A percentile compares a stretch with the other conserved stretches of the same genome.
Conservation (phyloP, 2,113 vertebrate species). For the Neoarius graeffei region DNA sequence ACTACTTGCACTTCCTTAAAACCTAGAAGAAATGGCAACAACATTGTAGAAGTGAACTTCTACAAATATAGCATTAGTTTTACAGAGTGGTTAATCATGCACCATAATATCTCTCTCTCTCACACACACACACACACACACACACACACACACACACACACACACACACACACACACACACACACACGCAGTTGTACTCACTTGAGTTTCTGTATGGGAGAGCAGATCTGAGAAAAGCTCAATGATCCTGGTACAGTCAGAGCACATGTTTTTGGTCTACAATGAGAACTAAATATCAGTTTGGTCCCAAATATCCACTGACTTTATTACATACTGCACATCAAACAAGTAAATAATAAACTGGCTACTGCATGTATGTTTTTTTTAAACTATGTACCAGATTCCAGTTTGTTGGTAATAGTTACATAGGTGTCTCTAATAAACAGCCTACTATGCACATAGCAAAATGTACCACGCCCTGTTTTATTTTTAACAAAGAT, state of each 20-base stretch:
- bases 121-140: neutral
- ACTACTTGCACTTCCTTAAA: constrained; percentile 1
- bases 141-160: neutral
- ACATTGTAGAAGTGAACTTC: constrained; percentile 9
- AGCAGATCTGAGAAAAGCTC: constrained; percentile 65
- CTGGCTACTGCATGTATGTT: neutral
- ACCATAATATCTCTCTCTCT: neutral
- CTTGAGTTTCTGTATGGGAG: constrained; percentile 63
- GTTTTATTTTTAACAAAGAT: neutral
- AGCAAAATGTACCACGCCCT: neutral
- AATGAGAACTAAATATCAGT: constrained; percentile 16
- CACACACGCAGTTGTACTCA: constrained; percentile 23
- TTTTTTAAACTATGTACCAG: neutral
- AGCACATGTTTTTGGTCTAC: constrained; percentile 62
- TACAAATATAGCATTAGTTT: neutral
- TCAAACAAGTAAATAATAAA: neutral
- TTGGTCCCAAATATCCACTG: neutral
- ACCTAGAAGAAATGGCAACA: neutral
- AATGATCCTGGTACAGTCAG: constrained; percentile 67
- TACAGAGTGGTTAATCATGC: neutral
- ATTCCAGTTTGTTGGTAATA: neutral
- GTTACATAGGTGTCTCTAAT: neutral
- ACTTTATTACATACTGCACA: neutral
- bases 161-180: neutral
- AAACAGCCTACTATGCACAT: neutral